phyloP scores from a whole-genome alignment of 1,140 invertebrate genomes.

The Drosophila kanapiae region DNA sequence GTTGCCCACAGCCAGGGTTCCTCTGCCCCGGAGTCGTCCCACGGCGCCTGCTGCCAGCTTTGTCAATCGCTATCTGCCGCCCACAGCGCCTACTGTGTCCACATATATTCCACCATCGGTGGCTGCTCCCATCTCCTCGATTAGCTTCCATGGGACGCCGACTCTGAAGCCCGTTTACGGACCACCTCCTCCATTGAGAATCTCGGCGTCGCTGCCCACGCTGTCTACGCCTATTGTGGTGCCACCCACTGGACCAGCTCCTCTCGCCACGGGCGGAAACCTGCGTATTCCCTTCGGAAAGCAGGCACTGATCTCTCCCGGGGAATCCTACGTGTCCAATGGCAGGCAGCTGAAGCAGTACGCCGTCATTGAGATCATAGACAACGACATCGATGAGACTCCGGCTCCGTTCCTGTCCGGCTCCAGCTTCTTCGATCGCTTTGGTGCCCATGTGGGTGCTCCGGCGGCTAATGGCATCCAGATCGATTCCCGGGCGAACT shows the following conservation, averaged over 20 bases:
- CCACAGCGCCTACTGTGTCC: constrained; percentile 22
- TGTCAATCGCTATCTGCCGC: constrained; percentile 41
- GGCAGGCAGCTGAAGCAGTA: constrained; percentile 83
- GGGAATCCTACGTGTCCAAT: constrained; percentile 69
- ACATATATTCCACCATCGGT: constrained; percentile 36
- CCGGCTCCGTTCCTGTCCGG: constrained; percentile 64
- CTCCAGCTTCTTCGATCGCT: constrained; percentile 64
- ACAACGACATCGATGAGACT: constrained; percentile 75
- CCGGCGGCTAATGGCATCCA: constrained; percentile 49
- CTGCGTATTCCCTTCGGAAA: constrained; percentile 74
- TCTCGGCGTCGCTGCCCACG: constrained; percentile 21
- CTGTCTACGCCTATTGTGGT: constrained; percentile 33
- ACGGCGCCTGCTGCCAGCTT: constrained; percentile 30
- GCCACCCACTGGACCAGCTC: constrained; percentile 24
- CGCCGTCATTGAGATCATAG: constrained; percentile 79
- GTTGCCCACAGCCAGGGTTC: constrained; percentile 56
- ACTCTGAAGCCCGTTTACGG: constrained; percentile 33
- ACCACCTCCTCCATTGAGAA: constrained; percentile 3
- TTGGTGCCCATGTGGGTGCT: constrained; percentile 55
- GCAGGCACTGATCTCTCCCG: constrained; percentile 62
- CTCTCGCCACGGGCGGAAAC: constrained; percentile 36
- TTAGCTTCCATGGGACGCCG: constrained; percentile 58
- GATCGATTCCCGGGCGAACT: constrained; percentile 62
- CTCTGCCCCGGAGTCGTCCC: constrained; percentile 49
- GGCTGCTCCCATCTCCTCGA: constrained; percentile 43